Evolutionary conservation across 2,888 invertebrate genomes (phyloP).

Genomic region (Ptilodon capucinus): DNA sequence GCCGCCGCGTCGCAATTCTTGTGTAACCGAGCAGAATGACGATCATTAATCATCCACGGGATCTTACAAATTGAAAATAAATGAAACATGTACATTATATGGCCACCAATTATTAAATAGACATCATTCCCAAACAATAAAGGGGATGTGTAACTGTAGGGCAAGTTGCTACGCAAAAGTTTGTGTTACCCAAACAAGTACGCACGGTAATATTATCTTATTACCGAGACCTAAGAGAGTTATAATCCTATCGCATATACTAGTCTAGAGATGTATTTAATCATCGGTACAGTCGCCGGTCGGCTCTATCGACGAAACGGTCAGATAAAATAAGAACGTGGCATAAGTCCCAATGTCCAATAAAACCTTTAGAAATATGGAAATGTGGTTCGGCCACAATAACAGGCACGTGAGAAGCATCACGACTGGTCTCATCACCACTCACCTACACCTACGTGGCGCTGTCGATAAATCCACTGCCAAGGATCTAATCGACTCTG

Average conservation of each 20-base stretch:
- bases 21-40: constrained; percentile 35
- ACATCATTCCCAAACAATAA: not conserved
- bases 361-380: constrained; percentile 25
- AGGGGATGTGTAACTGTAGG: too few relatives aligned
- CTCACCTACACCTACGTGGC: constrained; percentile 1
- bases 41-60: constrained; percentile 28
- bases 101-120: constrained; percentile 29
- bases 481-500: not conserved
- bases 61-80: not conserved
- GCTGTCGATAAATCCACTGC: not conserved
- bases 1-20: constrained; percentile 7
- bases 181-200: too few relatives aligned
- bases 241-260: not conserved
- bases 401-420: constrained; percentile 33
- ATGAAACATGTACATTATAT: constrained; percentile 36
- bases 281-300: not conserved
- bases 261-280: not conserved
- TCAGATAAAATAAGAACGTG: constrained; percentile 11
- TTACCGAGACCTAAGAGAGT: too few relatives aligned
- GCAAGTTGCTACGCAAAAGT: too few relatives aligned
- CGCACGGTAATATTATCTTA: too few relatives aligned
- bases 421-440: constrained; percentile 9
- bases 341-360: constrained; percentile 17
- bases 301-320: not conserved
- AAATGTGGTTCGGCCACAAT: constrained; percentile 29